Percentiles rank a stretch among this genome's conserved stretches.
Conservation (phyloP, 2,888 invertebrate species). For the Cosmorhoe ocellata region DNA sequence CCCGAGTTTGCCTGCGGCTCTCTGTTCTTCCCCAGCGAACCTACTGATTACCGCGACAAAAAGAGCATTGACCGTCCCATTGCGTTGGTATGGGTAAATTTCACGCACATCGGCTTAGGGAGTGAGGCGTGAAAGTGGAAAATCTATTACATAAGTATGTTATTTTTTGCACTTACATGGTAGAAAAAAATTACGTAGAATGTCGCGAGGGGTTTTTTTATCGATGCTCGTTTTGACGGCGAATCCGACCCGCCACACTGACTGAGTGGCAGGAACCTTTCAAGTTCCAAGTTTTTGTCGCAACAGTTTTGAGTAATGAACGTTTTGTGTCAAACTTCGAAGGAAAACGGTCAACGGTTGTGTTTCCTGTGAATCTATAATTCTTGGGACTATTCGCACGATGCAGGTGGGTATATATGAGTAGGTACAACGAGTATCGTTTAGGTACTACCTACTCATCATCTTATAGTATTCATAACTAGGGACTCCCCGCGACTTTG, state of each 20-base stretch:
- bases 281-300: constrained; percentile 6
- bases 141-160: neutral
- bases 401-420: too few species aligned
- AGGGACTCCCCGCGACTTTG: too few species aligned
- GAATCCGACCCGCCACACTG: neutral
- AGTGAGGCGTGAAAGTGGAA: constrained; percentile 8
- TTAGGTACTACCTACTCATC: too few species aligned
- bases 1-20: neutral
- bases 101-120: constrained; percentile 3
- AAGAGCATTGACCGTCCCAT: constrained; percentile 1
- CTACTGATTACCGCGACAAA: constrained; percentile 6
- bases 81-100: neutral
- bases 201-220: neutral
- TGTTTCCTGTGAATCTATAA: constrained; percentile 6
- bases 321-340: constrained; percentile 9
- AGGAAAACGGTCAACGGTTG: constrained; percentile 11
- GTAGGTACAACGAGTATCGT: too few species aligned
- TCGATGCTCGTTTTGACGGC: neutral
- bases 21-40: neutral
- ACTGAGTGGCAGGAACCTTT: constrained; percentile 24
- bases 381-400: neutral
- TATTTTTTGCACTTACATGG: neutral
- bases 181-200: neutral
- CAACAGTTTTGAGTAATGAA: constrained; percentile 5
- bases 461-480: too few species aligned